Percentiles rank a stretch among this genome's conserved stretches.
phyloP scores from a whole-genome alignment of 2,113 vertebrate species.

The Ictidomys tridecemlineatus region DNA sequence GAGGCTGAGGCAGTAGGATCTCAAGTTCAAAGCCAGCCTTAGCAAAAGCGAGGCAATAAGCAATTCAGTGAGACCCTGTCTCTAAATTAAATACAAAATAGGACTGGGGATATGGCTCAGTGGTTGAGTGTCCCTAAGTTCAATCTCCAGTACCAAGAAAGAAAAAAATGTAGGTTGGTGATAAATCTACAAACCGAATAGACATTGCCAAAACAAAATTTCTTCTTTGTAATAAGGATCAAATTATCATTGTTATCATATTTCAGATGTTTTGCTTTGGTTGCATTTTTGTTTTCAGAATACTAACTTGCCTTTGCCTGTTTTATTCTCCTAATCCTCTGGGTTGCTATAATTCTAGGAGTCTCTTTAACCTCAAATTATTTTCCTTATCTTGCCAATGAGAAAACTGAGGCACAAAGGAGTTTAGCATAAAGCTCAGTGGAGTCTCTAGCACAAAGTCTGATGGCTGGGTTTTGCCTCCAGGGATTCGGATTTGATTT shows the following conservation, averaged over 20 bases:
- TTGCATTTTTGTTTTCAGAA: background rate
- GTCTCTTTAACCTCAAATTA: background rate
- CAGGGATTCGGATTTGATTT: background rate
- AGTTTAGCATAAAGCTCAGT: background rate
- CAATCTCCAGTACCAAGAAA: too few species aligned
- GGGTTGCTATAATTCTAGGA: background rate
- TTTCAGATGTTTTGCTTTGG: background rate
- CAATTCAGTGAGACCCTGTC: too few species aligned
- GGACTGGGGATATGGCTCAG: too few species aligned
- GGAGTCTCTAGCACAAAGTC: too few species aligned
- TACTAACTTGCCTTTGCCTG: background rate
- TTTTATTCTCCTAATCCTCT: background rate
- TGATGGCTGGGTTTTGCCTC: background rate
- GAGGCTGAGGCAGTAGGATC: too few species aligned
- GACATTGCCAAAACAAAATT: background rate
- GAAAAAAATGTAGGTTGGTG: background rate
- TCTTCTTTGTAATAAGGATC: background rate
- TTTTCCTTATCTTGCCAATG: background rate
- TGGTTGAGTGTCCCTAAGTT: too few species aligned
- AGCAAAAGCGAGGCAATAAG: too few species aligned
- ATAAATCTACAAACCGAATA: background rate
- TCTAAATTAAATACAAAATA: too few species aligned
- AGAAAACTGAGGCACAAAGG: background rate
- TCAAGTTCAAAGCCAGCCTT: too few species aligned
- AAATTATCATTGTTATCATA: background rate